A percentile compares a stretch with the other conserved stretches of the same genome.
Conservation (phyloP, 2,888 invertebrate genomes). For the Lepidochrysops patricia region DNA sequence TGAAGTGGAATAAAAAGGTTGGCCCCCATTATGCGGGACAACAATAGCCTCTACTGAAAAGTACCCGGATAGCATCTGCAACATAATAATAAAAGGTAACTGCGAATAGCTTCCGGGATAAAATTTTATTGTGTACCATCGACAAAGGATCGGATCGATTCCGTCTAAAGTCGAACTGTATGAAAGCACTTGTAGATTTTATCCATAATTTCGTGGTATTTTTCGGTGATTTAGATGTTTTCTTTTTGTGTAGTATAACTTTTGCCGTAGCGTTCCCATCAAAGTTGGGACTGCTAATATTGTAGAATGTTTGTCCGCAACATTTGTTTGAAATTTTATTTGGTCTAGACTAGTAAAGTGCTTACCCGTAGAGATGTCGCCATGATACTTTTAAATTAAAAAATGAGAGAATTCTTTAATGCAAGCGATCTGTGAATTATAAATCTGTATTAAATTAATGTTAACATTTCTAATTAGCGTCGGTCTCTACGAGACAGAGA, state of each 20-base stretch:
- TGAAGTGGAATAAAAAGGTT: constrained; percentile 64
- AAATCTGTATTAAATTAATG: too few relatives aligned
- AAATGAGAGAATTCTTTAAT: background rate
- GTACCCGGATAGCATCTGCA: constrained; percentile 60
- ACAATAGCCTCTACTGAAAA: constrained; percentile 58
- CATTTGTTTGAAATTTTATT: constrained; percentile 3
- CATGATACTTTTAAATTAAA: background rate
- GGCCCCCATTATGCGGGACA: constrained; percentile 52
- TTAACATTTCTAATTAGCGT: background rate
- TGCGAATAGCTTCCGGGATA: constrained; percentile 67
- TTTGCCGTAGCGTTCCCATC: background rate
- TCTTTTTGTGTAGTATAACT: background rate
- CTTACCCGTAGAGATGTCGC: background rate
- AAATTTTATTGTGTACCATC: constrained; percentile 68
- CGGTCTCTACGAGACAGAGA: background rate
- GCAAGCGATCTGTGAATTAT: background rate
- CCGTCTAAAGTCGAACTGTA: constrained; percentile 29
- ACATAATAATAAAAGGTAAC: constrained; percentile 72
- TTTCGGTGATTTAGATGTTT: background rate
- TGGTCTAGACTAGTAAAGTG: constrained; percentile 2
- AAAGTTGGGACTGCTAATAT: constrained; percentile 1
- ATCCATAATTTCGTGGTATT: background rate
- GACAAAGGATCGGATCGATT: constrained; percentile 46
- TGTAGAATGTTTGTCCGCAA: background rate
- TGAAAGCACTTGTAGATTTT: constrained; percentile 7